A percentile compares a stretch with the other conserved stretches of the same genome.
These are phyloP conservation scores for Drosophila yooni DNA, from an alignment of 2,888 invertebrate genomes.

Conservation along the genomic window DNA sequence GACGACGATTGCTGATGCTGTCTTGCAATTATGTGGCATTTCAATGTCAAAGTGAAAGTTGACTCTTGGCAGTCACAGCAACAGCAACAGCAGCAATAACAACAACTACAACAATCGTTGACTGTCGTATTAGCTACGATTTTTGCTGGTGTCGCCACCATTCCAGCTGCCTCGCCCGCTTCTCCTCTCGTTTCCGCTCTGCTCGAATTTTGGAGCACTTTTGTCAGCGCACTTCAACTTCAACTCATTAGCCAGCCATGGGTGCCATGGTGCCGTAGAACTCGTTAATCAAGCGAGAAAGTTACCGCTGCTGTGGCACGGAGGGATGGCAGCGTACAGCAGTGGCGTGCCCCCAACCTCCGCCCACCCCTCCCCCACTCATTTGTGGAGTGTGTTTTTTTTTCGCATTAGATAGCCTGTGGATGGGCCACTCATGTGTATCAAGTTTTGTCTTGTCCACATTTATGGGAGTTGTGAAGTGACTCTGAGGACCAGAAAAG, in stretches of 20 bases:
- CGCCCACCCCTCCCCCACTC: not conserved
- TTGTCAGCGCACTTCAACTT: slow-evolving; percentile 55
- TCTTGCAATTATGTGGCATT: slow-evolving; percentile 73
- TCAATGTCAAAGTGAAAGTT: slow-evolving; percentile 85
- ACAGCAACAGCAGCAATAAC: slow-evolving; percentile 34
- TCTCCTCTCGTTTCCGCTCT: not conserved
- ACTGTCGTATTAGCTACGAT: slow-evolving; percentile 47
- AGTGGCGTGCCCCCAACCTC: not conserved
- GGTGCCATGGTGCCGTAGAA: slow-evolving; percentile 75
- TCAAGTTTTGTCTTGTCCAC: slow-evolving; percentile 14
- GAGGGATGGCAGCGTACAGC: slow-evolving; percentile 14
- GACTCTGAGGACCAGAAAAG: not conserved
- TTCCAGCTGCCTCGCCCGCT: not conserved
- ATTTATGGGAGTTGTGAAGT: slow-evolving; percentile 5
- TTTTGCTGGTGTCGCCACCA: slow-evolving; percentile 10
- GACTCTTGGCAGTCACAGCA: slow-evolving; percentile 60
- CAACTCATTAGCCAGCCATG: slow-evolving; percentile 59
- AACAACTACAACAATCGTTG: slow-evolving; percentile 28
- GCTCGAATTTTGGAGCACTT: slow-evolving; percentile 52
- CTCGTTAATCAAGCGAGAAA: slow-evolving; percentile 83
- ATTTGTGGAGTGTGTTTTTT: slow-evolving; percentile 25
- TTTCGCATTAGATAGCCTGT: slow-evolving; percentile 48
- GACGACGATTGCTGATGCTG: slow-evolving; percentile 28
- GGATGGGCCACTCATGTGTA: slow-evolving; percentile 25
- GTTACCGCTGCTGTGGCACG: slow-evolving; percentile 53